Conservation (phyloP, 1,140 invertebrate species). For the Aleiodes sp. region DNA sequence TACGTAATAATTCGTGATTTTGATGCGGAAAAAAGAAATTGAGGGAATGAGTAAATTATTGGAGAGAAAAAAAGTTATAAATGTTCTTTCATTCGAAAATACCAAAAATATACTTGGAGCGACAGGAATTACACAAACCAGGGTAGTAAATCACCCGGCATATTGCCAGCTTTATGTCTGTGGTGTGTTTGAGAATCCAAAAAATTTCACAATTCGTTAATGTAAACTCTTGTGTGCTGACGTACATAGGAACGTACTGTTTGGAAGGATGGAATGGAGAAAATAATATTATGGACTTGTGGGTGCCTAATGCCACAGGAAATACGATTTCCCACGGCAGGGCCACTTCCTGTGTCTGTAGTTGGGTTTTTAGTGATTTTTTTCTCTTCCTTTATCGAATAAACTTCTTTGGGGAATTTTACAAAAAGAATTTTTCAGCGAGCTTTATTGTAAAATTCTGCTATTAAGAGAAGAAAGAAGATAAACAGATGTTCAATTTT, state of each 20-base stretch:
- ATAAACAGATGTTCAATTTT: not conserved
- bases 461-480: not conserved
- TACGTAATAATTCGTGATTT: too few species aligned
- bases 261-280: not conserved
- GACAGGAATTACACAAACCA: not conserved
- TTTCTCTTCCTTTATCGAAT: not conserved
- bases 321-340: constrained; percentile 53
- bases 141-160: constrained; percentile 14
- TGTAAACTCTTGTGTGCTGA: constrained; percentile 15
- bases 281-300: not conserved
- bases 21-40: too few species aligned
- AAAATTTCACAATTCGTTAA: constrained; percentile 19
- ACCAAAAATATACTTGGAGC: not conserved
- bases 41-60: not conserved
- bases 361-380: constrained; percentile 1
- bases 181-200: constrained; percentile 15
- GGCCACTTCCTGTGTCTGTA: constrained; percentile 60
- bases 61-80: not conserved
- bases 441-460: not conserved
- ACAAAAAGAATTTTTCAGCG: constrained; percentile 1
- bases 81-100: not conserved
- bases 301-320: constrained; percentile 39
- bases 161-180: not conserved
- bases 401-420: not conserved
- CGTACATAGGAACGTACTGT: not conserved